Conservation (phyloP, 1,140 invertebrate species). For the Pachyrhynchus sulphureomaculatus region DNA sequence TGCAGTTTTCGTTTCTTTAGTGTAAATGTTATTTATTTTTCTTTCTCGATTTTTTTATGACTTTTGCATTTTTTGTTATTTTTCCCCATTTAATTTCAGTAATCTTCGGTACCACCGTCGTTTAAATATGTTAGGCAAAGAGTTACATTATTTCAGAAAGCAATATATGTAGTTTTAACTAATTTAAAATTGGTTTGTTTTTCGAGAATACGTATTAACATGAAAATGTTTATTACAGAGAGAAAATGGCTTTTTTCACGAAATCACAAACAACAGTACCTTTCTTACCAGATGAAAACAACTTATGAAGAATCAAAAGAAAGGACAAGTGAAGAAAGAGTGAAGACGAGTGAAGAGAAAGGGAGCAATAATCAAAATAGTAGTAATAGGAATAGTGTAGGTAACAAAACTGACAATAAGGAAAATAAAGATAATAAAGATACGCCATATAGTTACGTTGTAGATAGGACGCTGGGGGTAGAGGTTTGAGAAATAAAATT, state of each 20-base stretch:
- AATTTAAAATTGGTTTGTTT: too few species aligned
- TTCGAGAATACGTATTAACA: too few species aligned
- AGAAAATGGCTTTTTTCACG: slow-evolving; percentile 95
- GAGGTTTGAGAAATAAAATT: slow-evolving; percentile 60
- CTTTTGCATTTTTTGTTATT: too few species aligned
- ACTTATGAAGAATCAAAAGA: slow-evolving; percentile 29
- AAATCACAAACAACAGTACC: slow-evolving; percentile 75
- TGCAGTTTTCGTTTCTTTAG: too few species aligned
- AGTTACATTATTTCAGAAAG: too few species aligned
- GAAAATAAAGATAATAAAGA: too few species aligned
- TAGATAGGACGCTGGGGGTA: slow-evolving; percentile 67
- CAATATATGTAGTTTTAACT: too few species aligned
- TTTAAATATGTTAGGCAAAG: too few species aligned
- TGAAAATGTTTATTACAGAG: slow-evolving; percentile 60
- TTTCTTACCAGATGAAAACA: slow-evolving; percentile 69
- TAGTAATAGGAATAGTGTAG: slow-evolving; percentile 17
- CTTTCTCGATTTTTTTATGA: too few species aligned
- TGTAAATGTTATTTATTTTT: too few species aligned
- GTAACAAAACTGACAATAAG: slow-evolving; percentile 21
- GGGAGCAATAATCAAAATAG: slow-evolving; percentile 1
- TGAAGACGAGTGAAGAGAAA: slow-evolving; percentile 7
- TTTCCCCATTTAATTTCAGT: too few species aligned
- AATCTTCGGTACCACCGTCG: too few species aligned
- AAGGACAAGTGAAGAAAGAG: slow-evolving; percentile 4
- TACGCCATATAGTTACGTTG: slow-evolving; percentile 62